These are phyloP conservation scores for Aldabrachelys gigantea DNA, from an alignment of 2,113 vertebrate species.

Conservation along the genomic window DNA sequence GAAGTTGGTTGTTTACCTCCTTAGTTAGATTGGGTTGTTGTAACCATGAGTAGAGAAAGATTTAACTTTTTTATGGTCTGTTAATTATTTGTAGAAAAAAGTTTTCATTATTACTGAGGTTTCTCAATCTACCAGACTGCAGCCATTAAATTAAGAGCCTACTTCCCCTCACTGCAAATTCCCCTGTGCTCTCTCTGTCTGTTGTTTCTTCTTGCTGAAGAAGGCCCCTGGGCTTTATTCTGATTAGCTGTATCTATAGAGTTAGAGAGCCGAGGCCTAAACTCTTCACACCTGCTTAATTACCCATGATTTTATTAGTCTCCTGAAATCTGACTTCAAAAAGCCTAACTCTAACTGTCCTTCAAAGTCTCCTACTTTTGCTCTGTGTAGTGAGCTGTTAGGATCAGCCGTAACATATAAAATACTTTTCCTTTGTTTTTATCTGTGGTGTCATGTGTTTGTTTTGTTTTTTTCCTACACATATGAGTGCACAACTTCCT, in stretches of 20 bases:
- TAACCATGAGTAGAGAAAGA: background rate
- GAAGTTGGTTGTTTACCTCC: background rate
- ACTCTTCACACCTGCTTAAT: background rate
- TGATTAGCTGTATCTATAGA: background rate
- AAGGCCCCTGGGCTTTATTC: background rate
- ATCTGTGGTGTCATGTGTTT: background rate
- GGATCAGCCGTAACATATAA: fast-evolving
- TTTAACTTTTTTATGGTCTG: background rate
- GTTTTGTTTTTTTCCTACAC: background rate
- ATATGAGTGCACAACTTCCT: background rate
- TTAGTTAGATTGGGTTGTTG: background rate
- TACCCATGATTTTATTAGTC: background rate
- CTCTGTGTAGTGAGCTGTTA: background rate
- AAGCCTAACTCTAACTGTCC: background rate
- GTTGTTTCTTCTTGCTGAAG: background rate
- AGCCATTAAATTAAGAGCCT: background rate
- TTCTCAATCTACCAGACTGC: background rate
- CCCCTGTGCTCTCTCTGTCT: fast-evolving
- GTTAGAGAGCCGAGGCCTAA: background rate
- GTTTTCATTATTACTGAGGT: background rate
- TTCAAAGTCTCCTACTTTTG: background rate
- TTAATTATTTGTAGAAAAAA: background rate
- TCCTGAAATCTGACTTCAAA: background rate
- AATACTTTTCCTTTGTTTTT: background rate
- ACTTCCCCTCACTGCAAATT: background rate